phyloP scores from a whole-genome alignment of 2,888 invertebrate genomes.

The Hipparchia semele region DNA sequence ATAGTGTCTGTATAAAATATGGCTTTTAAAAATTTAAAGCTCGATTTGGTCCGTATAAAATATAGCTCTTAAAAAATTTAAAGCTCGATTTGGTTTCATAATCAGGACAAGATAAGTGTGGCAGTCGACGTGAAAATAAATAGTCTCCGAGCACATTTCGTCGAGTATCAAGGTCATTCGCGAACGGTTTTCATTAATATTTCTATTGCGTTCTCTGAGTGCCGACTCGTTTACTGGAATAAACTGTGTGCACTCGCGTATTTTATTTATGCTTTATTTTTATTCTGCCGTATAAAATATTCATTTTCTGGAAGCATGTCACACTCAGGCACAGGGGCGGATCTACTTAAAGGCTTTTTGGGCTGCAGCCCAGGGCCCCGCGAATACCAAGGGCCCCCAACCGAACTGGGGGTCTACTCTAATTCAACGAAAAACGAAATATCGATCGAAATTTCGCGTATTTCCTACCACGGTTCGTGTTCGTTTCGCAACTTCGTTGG shows the following conservation, averaged over 20 bases:
- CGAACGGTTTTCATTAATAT: constrained; percentile 15
- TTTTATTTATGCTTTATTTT: background rate
- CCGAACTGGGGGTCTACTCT: no score
- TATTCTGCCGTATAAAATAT: constrained; percentile 1
- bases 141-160: background rate
- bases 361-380: no score
- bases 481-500: no score
- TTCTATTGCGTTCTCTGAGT: constrained; percentile 6
- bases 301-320: constrained; percentile 6
- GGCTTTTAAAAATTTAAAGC: no score
- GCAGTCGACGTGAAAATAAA: constrained; percentile 2
- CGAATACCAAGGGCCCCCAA: no score
- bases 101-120: background rate
- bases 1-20: no score
- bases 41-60: no score
- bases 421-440: no score
- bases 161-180: background rate
- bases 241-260: background rate
- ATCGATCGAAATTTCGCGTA: no score
- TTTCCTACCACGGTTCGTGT: no score
- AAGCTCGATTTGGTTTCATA: background rate
- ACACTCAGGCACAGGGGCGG: background rate
- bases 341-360: no score
- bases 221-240: constrained; percentile 10
- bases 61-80: background rate